Conservation (phyloP, 2,888 invertebrate species). For the Hipparchia semele region DNA sequence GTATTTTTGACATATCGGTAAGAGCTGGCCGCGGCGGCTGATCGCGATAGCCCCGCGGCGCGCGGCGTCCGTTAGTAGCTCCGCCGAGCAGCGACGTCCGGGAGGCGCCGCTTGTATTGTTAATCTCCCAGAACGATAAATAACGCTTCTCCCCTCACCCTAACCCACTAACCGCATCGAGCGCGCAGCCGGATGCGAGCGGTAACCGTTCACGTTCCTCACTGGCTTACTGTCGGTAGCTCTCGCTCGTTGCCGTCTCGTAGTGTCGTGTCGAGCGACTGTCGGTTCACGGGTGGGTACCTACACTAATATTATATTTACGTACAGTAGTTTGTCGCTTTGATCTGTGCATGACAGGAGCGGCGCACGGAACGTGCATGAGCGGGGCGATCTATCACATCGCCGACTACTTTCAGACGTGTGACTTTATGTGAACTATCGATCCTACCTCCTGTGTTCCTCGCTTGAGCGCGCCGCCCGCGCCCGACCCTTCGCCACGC, state of each 20-base stretch:
- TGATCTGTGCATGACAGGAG: slow-evolving; percentile 74
- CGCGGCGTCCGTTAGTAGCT: slow-evolving; percentile 6
- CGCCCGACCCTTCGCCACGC: slow-evolving; percentile 46
- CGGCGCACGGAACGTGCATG: slow-evolving; percentile 72
- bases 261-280: slow-evolving; percentile 68
- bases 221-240: slow-evolving; percentile 81
- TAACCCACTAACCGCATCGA: slow-evolving; percentile 23
- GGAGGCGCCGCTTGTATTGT: slow-evolving; percentile 9
- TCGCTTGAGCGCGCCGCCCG: slow-evolving; percentile 30
- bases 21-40: not conserved
- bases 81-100: slow-evolving; percentile 2
- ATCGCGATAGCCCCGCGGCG: slow-evolving; percentile 18
- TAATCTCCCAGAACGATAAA: slow-evolving; percentile 16
- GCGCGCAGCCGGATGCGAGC: slow-evolving; percentile 67
- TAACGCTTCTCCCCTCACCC: slow-evolving; percentile 26
- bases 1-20: slow-evolving; percentile 13
- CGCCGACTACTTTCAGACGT: slow-evolving; percentile 73
- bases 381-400: slow-evolving; percentile 39
- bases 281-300: slow-evolving; percentile 79
- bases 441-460: slow-evolving; percentile 29
- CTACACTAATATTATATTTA: slow-evolving; percentile 79
- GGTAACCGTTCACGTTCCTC: slow-evolving; percentile 80
- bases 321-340: slow-evolving; percentile 82
- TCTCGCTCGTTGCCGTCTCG: slow-evolving; percentile 80
- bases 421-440: slow-evolving; percentile 79